Evolutionary conservation across 2,113 vertebrate genomes (phyloP), one percentile per base, ranked within the genome.

Genomic region (Notiomystis cincta): DNA sequence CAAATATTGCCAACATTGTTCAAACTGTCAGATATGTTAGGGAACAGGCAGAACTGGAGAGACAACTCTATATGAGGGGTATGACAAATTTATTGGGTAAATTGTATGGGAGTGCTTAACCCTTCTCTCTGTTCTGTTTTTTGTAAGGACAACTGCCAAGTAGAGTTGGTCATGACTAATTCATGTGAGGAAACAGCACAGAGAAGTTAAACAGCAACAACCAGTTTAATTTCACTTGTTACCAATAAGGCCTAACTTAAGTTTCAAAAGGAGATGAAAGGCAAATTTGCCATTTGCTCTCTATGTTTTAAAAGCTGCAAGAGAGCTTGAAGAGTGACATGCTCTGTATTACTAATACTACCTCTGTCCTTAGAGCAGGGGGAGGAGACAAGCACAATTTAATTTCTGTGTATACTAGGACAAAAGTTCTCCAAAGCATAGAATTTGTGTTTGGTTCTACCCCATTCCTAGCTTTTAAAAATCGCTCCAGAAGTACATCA

Each of bases 41-140:
- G 94, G 66, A 98, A 96, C 98, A 97, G 98, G 98, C 94, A 94
- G 28, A 97, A 98, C 98, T 95, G 96, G 98, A 98, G 97, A 73
- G 94, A 96, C 92, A 44, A 83, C 96, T 98, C 97, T 98, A 98
- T 98, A 98, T 98, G 98, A 97, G 96, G 97, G 87, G 89, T 92
- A 98, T 97, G 96, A 98, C 97, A 97, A 96, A 97, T 91, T 96
- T 96, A 87, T 96, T 83, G 94, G 37, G 89, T 95, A 97, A 97
- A 97, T 97, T 96, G 96, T 95, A 95, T 96, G 97, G 97, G 97
- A 98, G 97, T 96, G 77, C 91, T 97, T 97, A 95, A 97, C 90
- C 91, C 94, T 96, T 96, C 89, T 92, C 80, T 95, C 75, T 93
- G 61, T 97, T 87, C 87, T 94, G 83, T 78, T 95, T 96, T 95